Base-by-base conservation (phyloP, 2,113 vertebrate genomes). In the Ivindomyrus marchei region DNA sequence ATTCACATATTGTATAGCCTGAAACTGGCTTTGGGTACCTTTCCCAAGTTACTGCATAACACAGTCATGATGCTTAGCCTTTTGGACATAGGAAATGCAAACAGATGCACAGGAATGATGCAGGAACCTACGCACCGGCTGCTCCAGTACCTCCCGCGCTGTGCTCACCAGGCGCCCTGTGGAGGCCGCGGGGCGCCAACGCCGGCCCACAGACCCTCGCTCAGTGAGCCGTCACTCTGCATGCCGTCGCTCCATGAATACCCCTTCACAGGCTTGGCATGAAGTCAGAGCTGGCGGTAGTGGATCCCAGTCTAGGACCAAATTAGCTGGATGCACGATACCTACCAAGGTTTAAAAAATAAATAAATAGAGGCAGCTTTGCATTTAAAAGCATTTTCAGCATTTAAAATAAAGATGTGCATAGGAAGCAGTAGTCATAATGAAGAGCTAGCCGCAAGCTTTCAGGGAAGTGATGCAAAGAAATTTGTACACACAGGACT, bases 81-180 rank as follows among this genome's bases (percentile, higher is more conserved):
- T 85, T n/a, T 85, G 83, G 83, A 85, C 83, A 47, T 8, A 85
- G 83, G 83, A 85, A 85, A 85, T 85, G 45, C 39, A 46, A 85
- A 47, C 83, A 85, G 83, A 85, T 47, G 83, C 24, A 85, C 83
- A 85, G 42, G 83, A n/a, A 46, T 24, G 45, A 85, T 47, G 83
- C 45, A 85, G 17, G 83, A 85, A 47, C 83, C 83, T 85, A 85
- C 83, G 83, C 83, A 85, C 83, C 83, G 45, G 83, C 83, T 85
- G 83, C 39, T 85, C 8, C 8, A 85, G 45, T 13, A n/a, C 21
- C 83, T 47, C 83, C 45, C 83, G 15, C 80, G 21, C 80, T 24
- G 80, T 10, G 42, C 80, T 45, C 42, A 84, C 80, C 39, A 39
- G 21, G 83, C 24, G 39, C 83, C n/a, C 45, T n/a, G 83, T 13